These are phyloP conservation scores for Malurus alboscapulatus DNA, from an alignment of 2,113 vertebrate species.

Conservation along the genomic window DNA sequence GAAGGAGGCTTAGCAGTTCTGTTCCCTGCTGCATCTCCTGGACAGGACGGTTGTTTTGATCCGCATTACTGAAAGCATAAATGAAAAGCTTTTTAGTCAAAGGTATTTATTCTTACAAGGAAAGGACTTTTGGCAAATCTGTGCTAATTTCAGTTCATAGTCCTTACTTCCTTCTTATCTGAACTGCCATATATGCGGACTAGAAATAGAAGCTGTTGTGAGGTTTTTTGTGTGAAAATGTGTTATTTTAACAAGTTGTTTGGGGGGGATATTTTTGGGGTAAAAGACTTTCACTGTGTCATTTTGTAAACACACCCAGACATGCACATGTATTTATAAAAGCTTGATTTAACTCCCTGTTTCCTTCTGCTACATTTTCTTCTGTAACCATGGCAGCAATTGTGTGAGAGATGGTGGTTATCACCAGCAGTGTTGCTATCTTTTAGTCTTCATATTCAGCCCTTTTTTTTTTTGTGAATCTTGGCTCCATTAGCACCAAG, in stretches of 20 bases:
- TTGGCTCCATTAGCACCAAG: slow-evolving; percentile 26
- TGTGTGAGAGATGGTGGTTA: slow-evolving; percentile 23
- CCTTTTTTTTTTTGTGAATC: neutral
- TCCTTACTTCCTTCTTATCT: neutral
- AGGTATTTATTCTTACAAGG: neutral
- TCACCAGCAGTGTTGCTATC: slow-evolving; percentile 11
- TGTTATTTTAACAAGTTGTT: neutral
- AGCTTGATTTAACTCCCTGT: neutral
- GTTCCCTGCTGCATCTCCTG: neutral
- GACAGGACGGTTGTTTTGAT: neutral
- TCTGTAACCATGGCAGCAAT: slow-evolving; percentile 8
- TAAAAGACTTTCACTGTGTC: neutral
- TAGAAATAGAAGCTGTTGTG: neutral
- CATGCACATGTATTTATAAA: neutral
- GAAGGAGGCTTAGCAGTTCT: neutral
- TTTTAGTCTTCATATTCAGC: slow-evolving; percentile 19
- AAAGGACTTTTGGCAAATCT: neutral
- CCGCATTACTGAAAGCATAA: neutral
- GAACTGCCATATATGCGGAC: neutral
- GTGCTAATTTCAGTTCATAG: neutral
- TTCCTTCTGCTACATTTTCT: neutral
- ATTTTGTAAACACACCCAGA: neutral
- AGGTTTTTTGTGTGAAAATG: neutral
- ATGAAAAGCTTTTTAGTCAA: neutral
- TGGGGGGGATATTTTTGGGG: fast-evolving